Conservation (phyloP, 2,113 vertebrate species). For the Sterna hirundo region DNA sequence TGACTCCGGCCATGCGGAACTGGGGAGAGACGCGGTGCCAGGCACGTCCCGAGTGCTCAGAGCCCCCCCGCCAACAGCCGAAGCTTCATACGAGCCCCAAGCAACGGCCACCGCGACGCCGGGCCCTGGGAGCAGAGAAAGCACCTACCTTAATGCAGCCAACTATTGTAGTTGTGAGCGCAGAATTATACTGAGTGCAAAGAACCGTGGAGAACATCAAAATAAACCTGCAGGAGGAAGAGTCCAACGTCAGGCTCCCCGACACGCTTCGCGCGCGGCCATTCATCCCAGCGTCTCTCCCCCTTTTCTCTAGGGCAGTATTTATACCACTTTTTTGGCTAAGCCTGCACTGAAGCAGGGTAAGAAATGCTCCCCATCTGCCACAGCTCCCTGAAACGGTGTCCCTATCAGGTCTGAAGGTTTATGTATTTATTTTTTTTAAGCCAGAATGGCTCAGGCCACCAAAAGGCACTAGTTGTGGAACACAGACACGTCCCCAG, state of each 20-base stretch:
- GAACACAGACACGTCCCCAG: too few relatives aligned
- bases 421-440: neutral
- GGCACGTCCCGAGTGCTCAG: neutral
- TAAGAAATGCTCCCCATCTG: neutral
- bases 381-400: rapidly evolving
- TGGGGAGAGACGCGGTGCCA: neutral
- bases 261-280: rapidly evolving
- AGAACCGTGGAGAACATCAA: constrained; percentile 95
- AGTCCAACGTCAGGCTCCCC: rapidly evolving
- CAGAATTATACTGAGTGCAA: constrained; percentile 95
- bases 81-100: neutral
- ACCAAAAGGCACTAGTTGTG: rapidly evolving
- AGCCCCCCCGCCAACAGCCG: neutral
- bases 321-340: neutral
- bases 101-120: rapidly evolving
- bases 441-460: neutral
- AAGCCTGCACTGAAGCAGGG: neutral
- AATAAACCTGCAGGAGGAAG: constrained; percentile 80
- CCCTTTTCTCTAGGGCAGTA: rapidly evolving
- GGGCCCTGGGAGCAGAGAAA: neutral
- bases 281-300: rapidly evolving
- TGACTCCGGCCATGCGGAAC: rapidly evolving
- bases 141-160: constrained; percentile 92
- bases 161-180: constrained; percentile 97
- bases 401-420: neutral